Evolutionary conservation across 2,797 vertebrate genomes (phyloP), one percentile per base, ranked within the genome.

Genomic region (Periparus ater): DNA sequence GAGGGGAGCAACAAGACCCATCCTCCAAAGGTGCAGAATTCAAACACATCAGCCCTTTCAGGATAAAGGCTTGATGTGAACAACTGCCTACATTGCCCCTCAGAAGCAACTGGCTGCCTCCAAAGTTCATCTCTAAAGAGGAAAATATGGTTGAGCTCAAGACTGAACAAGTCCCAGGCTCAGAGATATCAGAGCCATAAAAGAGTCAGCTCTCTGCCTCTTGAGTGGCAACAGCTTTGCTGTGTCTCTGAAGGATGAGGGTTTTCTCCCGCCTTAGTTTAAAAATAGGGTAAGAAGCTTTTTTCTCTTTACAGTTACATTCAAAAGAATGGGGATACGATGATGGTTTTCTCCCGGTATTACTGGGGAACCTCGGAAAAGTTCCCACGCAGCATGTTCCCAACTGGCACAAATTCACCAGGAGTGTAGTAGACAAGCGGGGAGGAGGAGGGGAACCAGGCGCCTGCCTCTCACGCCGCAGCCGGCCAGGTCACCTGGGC

Each of bases 371-470:
- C 22, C 34, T 60, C 22, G n/a, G 26, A 8, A 6, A 72, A 65
- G 9, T 25, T 50, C 55, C 47, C 67, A 19, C 2, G 55, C 30
- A 84, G 38, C 25, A 4, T 1, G 7, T 7, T 42, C 40, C 53
- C 48, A 16, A 57, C 47, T 17, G 45, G 45, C 32, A 38, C 58
- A 65, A 11, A 75, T 47, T 32, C 25, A 2, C 13, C 16, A 21
- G 27, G 12, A 63, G 48, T 0, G 2, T 3, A 16, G 2, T 3
- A 16, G 55, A 20, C 51, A 15, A 42, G 62, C 0, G 7, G 50
- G 53, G 26, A 70, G 14, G 10, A 47, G 30, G 23, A 38, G 16
- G 3, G 14, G 10, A 34, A 10, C 9, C 26, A 6, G 13, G 54
- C 1, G 1, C 30, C 38, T 15, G 13, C 54, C 16, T 23, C 23